Conservation (phyloP, 2,797 vertebrate genomes). For the Leucoraja ocellata region DNA sequence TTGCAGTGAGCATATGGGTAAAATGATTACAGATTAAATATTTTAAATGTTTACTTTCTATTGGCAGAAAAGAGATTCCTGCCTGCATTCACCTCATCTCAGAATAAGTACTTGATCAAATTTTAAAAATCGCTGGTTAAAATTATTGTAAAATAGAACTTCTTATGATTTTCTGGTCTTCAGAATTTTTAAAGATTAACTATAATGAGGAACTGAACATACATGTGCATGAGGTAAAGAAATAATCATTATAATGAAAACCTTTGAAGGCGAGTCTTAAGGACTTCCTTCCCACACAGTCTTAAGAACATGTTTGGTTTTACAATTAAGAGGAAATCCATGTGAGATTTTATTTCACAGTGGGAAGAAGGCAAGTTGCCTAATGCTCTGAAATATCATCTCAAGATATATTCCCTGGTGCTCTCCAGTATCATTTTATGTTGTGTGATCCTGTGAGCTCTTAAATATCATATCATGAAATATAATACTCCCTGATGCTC, state of each 20-base stretch:
- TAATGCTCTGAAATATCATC: neutral
- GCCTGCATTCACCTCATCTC: neutral
- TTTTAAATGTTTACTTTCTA: slow-evolving; percentile 32
- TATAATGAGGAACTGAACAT: neutral
- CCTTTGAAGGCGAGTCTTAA: neutral
- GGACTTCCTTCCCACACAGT: neutral
- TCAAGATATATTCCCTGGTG: neutral
- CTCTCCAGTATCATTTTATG: neutral
- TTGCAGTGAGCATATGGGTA: neutral
- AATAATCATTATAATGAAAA: neutral
- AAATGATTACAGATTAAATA: slow-evolving; percentile 25
- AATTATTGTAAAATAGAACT: neutral
- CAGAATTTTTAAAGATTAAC: neutral
- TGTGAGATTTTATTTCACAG: neutral
- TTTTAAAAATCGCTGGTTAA: neutral
- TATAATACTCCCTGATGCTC: neutral
- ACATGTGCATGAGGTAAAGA: neutral
- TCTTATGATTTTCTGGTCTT: neutral
- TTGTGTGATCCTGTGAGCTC: neutral
- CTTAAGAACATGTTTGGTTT: neutral
- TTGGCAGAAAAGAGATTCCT: neutral
- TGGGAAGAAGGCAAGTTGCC: neutral
- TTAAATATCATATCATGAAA: slow-evolving; percentile 18
- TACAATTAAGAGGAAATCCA: neutral
- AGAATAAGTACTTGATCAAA: neutral